Evolutionary conservation across 2,113 vertebrate species (phyloP).

Genomic region (Rhinoderma darwinii): DNA sequence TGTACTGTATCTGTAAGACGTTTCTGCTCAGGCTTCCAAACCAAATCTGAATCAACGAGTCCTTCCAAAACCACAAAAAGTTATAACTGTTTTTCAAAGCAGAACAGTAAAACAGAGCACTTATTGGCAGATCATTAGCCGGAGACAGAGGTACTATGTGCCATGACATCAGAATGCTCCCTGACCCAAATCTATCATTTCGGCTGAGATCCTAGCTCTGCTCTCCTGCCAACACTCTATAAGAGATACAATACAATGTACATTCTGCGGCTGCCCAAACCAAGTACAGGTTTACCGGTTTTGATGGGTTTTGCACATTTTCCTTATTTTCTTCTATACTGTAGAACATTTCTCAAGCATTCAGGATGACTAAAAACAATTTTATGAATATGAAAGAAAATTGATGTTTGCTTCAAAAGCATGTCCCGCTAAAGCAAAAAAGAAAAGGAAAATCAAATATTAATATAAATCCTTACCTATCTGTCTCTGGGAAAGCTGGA

Average conservation of each 20-base stretch:
- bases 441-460: too few species aligned
- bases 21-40: conserved; percentile 25
- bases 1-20: conserved; percentile 36
- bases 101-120: conserved; percentile 74
- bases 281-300: conserved; percentile 76
- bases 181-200: conserved; percentile 75
- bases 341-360: conserved; percentile 69
- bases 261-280: conserved; percentile 67
- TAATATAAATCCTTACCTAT: too few species aligned
- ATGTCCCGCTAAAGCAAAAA: too few species aligned
- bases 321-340: conserved; percentile 77
- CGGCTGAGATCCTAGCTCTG: conserved; percentile 63
- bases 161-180: conserved; percentile 72
- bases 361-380: conserved; percentile 39
- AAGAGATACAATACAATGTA: conserved; percentile 62
- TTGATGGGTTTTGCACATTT: conserved; percentile 82
- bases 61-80: conserved; percentile 74
- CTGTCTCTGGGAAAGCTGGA: neutral
- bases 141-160: conserved; percentile 71
- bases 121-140: conserved; percentile 77
- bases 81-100: conserved; percentile 71
- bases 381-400: conserved; percentile 61
- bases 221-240: conserved; percentile 63
- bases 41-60: conserved; percentile 70
- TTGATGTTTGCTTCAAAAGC: conserved; percentile 51